Evolutionary conservation across 2,888 invertebrate species (phyloP), one percentile per base, ranked within the genome.

Genomic region (Lordiphosa andalusiaca): DNA sequence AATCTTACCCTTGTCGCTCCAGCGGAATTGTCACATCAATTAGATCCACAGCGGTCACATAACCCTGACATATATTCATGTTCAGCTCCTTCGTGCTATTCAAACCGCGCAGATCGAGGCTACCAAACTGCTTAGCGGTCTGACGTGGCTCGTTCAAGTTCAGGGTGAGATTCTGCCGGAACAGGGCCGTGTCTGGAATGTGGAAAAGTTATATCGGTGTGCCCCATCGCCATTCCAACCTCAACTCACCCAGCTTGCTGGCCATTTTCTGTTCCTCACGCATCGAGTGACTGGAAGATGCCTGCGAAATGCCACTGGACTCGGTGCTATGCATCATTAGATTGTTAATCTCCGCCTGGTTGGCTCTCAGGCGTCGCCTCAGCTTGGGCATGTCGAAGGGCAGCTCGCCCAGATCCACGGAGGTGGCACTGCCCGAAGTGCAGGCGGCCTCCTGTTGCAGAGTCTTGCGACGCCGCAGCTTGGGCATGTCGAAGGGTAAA

Each of bases 321-420:
- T 95, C 94, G 60, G 93, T 93, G 74, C 93, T 92, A 61, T 90
- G 89, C 58, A 87, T 84, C 48, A 87, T 62, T 6, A 88, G 80
- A 52, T 81, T 88, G 48, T 85, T 88, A 42, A 87, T 87, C 57
- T 88, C 89, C 7, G 82, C 77, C 53, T 88, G 89, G 56, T 89
- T 89, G 67, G 93, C 93, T 69, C 95, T 92, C 77, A 95, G 90
- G 68, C 95, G 93, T 51, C 96, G 91, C 65, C 95, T 91, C 57
- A 96, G 90, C 90, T 96, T 96, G 30, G 96, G 96, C 96, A 96
- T 96, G 88, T 96, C 96, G 88, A 96, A 96, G 55, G 96, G 96
- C 86, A 96, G 91, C 87, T 96, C 93, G 67, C 94, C 91, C 50
- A 96, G 90, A 87, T 96, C 96, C 40, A 95, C 94, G 10, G 93